Base-by-base conservation (phyloP, 2,888 invertebrate species). In the Rhyacophila evoluta region DNA sequence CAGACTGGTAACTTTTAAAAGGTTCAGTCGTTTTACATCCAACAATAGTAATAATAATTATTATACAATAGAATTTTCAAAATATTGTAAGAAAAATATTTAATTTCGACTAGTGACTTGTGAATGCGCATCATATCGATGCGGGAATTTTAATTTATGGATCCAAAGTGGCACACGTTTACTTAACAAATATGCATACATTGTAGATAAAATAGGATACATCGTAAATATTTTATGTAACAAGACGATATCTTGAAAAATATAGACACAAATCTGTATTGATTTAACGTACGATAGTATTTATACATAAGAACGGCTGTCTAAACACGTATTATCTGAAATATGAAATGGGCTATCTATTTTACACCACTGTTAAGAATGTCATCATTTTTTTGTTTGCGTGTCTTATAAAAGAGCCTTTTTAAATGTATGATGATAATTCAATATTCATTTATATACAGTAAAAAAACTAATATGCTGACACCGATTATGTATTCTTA, bases 161-260 rank as follows among this genome's bases (percentile, higher is more conserved):
- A 41, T 41, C 41, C 25, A 55, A 55, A 55, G 55, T 12, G 55
- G 8, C 25, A 25, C 10, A 55, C 55, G 55, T 8, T 55, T 55
- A 19, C 8, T 19, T 55, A 55, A 25, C 19, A 55, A 25, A 55
- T 55, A 55, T 55, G 10, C 25, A 55, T 55, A 25, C 8, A 55
- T 55, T 10, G 19, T 38, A 68, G 38, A 36, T 76, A 76, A 75
- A 72, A 76, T 76, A 72, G 33, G 41, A 41, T 41, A 41, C 41
- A 41, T 41, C 29, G 41, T 41, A 12, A 28, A 29, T 69, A 69
- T 69, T 29, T 69, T 28, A 33, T 28, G 28, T 69, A 69, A 69
- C 29, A 69, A 33, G 15, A 69, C 29, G 33, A 29, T 69, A 69
- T 12, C 12, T 15, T 69, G 69, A 69, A 69, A 69, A 69, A 69